Evolutionary conservation across 2,797 vertebrate species (phyloP), one percentile per base, ranked within the genome.

Genomic region (Acanthurus lineatus): DNA sequence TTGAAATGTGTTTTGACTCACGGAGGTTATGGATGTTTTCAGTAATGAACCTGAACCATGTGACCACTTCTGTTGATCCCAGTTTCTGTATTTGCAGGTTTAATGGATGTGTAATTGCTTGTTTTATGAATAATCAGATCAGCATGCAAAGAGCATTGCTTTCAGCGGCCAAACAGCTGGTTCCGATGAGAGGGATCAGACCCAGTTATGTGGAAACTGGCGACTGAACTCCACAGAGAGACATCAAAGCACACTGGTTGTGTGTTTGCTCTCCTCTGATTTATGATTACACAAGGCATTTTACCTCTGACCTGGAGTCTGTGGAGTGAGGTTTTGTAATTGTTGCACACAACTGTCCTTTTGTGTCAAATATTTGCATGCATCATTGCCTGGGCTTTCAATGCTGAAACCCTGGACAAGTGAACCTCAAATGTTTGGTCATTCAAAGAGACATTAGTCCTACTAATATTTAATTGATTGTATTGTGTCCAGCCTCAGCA

Each of bases 31-130:
- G 40, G 16, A 75, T 76, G 81, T 82, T 91, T 83, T 88, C 22
- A 15, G 44, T 81, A 77, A 85, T 70, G 48, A 82, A 79, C 69
- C 77, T 68, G 81, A 90, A 82, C 84, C 64, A 52, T 28, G 48
- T 60, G 82, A 79, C 83, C 81, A 77, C 65, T 38, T 73, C 49
- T 74, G 86, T 83, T 84, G 81, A 86, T 84, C 76, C 68, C 5
- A 10, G 22, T 73, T 89, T 91, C 90, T 91, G 69, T 84, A 83
- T 91, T 81, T 78, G 45, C 82, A 73, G 68, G 71, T 91, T 87
- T 87, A 94, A 92, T 92, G 91, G 84, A 80, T 83, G 65, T 75
- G 9, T 92, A 94, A 94, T 93, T 91, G 88, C 88, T 79, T 68
- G 86, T 82, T 84, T 81, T 91, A 88, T 89, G 84, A 90, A 91